These are phyloP conservation scores for Arrhamphus sclerolepis DNA, from an alignment of 2,797 vertebrate species.

Conservation along the genomic window DNA sequence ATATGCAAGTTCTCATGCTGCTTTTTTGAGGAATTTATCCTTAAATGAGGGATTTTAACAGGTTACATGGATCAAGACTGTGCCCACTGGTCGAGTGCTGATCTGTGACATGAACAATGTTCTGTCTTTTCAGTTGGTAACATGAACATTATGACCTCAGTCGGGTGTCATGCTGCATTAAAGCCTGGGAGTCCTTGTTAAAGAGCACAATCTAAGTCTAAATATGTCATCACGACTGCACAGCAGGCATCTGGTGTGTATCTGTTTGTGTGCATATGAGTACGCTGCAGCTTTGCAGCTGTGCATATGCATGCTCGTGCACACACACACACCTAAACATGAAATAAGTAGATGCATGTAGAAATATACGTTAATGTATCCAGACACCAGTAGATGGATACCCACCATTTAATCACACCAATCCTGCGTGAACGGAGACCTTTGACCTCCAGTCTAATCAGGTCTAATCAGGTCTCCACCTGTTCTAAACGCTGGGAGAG, in stretches of 20 bases:
- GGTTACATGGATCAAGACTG: no score
- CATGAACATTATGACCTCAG: not conserved
- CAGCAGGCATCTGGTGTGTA: not conserved
- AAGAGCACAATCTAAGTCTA: not conserved
- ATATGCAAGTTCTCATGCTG: no score
- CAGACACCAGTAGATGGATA: slow-evolving; percentile 12
- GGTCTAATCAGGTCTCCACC: slow-evolving; percentile 43
- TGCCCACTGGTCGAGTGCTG: no score
- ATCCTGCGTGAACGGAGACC: not conserved
- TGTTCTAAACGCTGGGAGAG: slow-evolving; percentile 33
- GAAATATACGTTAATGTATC: slow-evolving; percentile 3
- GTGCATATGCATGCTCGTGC: not conserved
- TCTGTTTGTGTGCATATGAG: not conserved
- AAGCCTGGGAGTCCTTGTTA: not conserved
- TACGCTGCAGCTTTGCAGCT: slow-evolving; percentile 3
- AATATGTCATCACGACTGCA: slow-evolving; percentile 3
- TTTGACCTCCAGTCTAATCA: slow-evolving; percentile 34
- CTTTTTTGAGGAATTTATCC: no score
- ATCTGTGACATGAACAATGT: no score
- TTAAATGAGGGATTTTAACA: no score
- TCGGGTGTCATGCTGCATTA: not conserved
- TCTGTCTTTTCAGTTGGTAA: no score
- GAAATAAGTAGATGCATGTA: not conserved
- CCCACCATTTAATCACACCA: not conserved
- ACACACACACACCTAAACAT: not conserved